Evolutionary conservation across 2,797 vertebrate species (phyloP), one percentile per base, ranked within the genome.

Genomic region (Diplodus sargus): DNA sequence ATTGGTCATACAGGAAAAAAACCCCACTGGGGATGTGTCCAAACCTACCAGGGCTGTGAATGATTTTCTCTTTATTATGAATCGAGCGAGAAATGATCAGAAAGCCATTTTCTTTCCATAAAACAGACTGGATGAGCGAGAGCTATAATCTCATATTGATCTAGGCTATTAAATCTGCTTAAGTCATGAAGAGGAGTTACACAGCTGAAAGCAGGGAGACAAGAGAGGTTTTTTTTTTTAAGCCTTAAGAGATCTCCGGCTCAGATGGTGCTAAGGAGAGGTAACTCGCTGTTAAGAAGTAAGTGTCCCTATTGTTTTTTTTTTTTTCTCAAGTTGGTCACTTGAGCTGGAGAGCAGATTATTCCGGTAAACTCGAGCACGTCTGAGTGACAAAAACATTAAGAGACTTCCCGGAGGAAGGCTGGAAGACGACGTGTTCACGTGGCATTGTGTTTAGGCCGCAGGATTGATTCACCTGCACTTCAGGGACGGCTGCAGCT

Each of bases 391-490:
- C 87, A 73, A 80, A 92, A 93, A 91, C 85, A 90, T 87, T 86
- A 76, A 78, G 77, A 77, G 71, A 74, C 49, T 54, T 91, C 88
- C 78, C 87, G 59, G 84, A 90, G 84, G 87, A 91, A 70, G 76
- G 58, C 59, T 58, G 45, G 66, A 85, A 80, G 84, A 74, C 75
- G 85, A 76, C 88, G 85, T 79, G 87, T 91, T 86, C 87, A 81
- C 64, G 85, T 80, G 81, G 71, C 73, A 78, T 58, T 72, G 71
- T 77, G 80, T 82, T 93, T 85, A 78, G 84, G 86, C 86, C 13
- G 18, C 22, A 16, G 47, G 77, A 90, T 91, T 90, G 86, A 94
- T 94, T 91, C 88, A 90, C 83, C 90, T 87, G 85, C 78, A 87
- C 90, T 87, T 87, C 67, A 82, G 88, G 88, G 90, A 85, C 52